phyloP scores from a whole-genome alignment of 1,140 invertebrate genomes.

The Cyclina sinensis region DNA sequence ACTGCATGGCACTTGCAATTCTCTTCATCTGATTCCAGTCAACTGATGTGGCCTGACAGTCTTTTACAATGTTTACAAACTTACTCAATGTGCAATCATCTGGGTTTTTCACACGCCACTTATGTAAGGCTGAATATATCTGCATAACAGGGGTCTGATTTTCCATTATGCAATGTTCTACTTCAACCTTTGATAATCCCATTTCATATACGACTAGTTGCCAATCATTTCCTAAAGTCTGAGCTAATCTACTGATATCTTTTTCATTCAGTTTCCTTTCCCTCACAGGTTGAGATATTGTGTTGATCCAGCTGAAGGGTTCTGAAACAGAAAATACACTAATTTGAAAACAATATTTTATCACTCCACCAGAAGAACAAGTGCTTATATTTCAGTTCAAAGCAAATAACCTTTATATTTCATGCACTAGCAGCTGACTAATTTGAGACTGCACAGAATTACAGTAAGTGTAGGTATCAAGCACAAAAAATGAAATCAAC shows the following conservation, averaged over 20 bases:
- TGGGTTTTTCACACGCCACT: slow-evolving; percentile 23
- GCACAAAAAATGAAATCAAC: no score
- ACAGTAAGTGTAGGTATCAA: no score
- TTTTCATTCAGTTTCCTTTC: neutral
- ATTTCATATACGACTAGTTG: slow-evolving; percentile 39
- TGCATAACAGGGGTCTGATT: slow-evolving; percentile 43
- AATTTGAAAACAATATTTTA: no score
- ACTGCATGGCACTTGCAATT: slow-evolving; percentile 19
- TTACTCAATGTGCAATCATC: slow-evolving; percentile 28
- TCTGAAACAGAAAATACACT: slow-evolving; percentile 38
- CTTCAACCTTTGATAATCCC: slow-evolving; percentile 25
- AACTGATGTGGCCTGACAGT: slow-evolving; percentile 48
- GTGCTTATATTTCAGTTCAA: no score
- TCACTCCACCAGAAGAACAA: no score
- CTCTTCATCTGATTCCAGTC: slow-evolving; percentile 46
- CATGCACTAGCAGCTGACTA: no score
- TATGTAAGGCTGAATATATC: slow-evolving; percentile 49
- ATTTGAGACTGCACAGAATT: no score
- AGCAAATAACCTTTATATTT: no score
- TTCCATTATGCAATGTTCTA: slow-evolving; percentile 64
- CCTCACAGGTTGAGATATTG: neutral
- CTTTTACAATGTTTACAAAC: slow-evolving; percentile 15
- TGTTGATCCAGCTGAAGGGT: slow-evolving; percentile 11
- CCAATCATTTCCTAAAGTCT: slow-evolving; percentile 55
- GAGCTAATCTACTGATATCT: slow-evolving; percentile 57